Percentiles rank a stretch among this genome's conserved stretches.
Conservation (phyloP, 2,888 invertebrate species). For the Plemyria rubiginata region DNA sequence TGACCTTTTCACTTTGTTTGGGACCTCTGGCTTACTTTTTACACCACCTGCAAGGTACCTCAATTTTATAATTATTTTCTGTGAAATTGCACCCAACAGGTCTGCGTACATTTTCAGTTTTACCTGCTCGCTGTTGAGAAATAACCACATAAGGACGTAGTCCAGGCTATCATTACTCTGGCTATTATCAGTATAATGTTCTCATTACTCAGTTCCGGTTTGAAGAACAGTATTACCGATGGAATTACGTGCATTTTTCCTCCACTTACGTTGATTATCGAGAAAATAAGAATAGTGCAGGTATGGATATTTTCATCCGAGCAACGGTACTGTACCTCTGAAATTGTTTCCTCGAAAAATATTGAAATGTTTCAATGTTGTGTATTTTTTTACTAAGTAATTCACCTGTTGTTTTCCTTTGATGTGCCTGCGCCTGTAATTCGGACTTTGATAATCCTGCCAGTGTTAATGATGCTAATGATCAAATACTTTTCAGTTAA, state of each 20-base stretch:
- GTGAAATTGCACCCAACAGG: background rate
- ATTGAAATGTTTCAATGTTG: background rate
- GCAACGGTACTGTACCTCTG: conserved; percentile 7
- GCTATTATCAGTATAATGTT: conserved; percentile 31
- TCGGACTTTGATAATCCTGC: too few species aligned
- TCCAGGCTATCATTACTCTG: conserved; percentile 25
- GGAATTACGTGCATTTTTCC: conserved; percentile 29
- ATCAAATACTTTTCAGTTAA: too few species aligned
- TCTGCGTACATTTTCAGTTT: conserved; percentile 9
- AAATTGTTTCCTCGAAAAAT: background rate
- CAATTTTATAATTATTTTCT: background rate
- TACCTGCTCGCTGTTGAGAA: conserved; percentile 12
- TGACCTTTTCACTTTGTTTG: too few species aligned
- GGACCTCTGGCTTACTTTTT: too few species aligned
- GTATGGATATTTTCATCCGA: conserved; percentile 17
- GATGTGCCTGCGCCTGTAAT: too few species aligned
- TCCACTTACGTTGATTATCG: conserved; percentile 26
- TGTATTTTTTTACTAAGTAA: too few species aligned
- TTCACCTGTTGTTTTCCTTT: too few species aligned
- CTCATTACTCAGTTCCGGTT: conserved; percentile 32
- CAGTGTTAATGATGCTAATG: too few species aligned
- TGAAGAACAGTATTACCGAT: conserved; percentile 18
- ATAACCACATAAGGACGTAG: conserved; percentile 3
- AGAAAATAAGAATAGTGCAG: conserved; percentile 20
- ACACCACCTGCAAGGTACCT: too few species aligned